A percentile compares a stretch with the other conserved stretches of the same genome.
Conservation (phyloP, 2,888 invertebrate species). For the Aspidiotus destructor region DNA sequence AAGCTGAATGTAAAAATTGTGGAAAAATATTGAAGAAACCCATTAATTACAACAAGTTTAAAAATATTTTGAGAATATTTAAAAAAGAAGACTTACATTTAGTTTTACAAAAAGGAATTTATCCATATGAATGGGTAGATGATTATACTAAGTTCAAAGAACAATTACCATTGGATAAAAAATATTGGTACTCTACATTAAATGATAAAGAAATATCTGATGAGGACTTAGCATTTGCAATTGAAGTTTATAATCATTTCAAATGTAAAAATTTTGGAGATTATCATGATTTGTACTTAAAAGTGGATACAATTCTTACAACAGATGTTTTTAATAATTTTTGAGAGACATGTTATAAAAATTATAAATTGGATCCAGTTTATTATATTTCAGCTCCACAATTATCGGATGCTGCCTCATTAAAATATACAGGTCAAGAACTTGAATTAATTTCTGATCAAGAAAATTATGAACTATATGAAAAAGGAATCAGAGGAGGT, state of each 20-base stretch:
- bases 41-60: constrained; percentile 14
- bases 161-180: constrained; percentile 5
- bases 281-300: constrained; percentile 12
- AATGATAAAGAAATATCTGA: constrained; percentile 20
- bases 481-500: constrained; percentile 16
- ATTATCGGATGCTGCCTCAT: constrained; percentile 18
- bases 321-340: constrained; percentile 17
- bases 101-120: constrained; percentile 10
- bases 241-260: constrained; percentile 14
- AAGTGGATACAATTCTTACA: constrained; percentile 16
- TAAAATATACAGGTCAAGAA: constrained; percentile 18
- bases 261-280: constrained; percentile 18
- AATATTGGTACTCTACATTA: constrained; percentile 2
- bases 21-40: constrained; percentile 10
- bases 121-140: constrained; percentile 15
- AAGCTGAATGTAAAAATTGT: constrained; percentile 19
- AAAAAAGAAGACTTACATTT: constrained; percentile 11
- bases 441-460: constrained; percentile 15
- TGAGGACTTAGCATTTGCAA: constrained; percentile 16
- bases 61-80: constrained; percentile 13
- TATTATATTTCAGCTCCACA: constrained; percentile 15
- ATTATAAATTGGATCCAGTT: constrained; percentile 15
- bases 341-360: constrained; percentile 14
- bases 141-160: constrained; percentile 16
- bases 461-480: constrained; percentile 18